Evolutionary conservation across 2,113 vertebrate species (phyloP).

Genomic region (Crocuta crocuta): DNA sequence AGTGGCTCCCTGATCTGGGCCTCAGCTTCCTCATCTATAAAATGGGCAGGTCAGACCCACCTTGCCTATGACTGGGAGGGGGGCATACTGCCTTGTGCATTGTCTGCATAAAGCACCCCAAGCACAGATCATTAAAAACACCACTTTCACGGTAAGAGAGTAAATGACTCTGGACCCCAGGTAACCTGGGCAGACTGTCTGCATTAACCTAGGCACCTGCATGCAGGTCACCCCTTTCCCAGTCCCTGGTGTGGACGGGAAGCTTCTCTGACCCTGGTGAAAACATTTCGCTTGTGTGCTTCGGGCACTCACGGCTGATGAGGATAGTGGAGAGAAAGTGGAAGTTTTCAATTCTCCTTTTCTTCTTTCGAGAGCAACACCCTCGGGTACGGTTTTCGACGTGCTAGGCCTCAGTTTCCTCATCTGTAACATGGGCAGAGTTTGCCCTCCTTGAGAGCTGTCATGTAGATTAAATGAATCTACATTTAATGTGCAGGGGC

Average conservation of each 20-base stretch:
- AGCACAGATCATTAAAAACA: neutral
- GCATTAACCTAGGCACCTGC: neutral
- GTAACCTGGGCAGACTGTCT: neutral
- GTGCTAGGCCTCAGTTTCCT: neutral
- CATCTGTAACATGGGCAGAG: neutral
- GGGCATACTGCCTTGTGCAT: neutral
- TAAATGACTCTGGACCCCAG: neutral
- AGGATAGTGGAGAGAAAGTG: neutral
- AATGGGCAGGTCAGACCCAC: neutral
- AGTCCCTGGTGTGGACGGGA: neutral
- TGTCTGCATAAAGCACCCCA: neutral
- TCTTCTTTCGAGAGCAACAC: neutral
- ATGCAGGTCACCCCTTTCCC: neutral
- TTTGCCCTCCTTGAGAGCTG: neutral
- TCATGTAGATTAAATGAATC: neutral
- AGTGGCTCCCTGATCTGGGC: neutral
- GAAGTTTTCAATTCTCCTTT: neutral
- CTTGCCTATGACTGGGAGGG: rapidly evolving
- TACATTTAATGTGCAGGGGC: neutral
- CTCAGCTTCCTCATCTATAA: neutral
- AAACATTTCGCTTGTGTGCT: neutral
- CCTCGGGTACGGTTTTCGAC: neutral
- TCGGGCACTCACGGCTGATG: neutral
- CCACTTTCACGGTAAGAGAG: neutral
- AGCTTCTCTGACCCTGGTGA: neutral